Evolutionary conservation across 2,113 vertebrate species (phyloP).

Genomic region (Parotia lawesii): DNA sequence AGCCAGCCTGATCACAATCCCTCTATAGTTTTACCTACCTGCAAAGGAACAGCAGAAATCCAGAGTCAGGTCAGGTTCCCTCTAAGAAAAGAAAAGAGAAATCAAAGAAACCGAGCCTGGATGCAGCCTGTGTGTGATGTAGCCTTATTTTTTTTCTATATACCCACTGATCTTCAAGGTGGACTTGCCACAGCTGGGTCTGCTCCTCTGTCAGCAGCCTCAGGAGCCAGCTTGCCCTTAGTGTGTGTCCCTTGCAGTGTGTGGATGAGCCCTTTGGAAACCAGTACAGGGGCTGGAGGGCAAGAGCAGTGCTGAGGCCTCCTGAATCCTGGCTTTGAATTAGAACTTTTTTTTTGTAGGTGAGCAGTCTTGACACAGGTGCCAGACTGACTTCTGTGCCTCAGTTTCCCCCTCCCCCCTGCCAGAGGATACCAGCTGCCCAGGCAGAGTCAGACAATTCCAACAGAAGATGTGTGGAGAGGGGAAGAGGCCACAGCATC

Average conservation of each 20-base stretch:
- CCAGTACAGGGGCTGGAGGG: background rate
- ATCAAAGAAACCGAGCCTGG: background rate
- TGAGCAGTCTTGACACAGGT: background rate
- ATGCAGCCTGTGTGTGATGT: background rate
- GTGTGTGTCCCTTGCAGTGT: fast-evolving
- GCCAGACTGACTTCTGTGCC: background rate
- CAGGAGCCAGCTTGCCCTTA: background rate
- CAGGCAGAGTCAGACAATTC: background rate
- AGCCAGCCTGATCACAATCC: background rate
- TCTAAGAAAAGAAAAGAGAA: background rate
- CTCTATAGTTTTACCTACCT: background rate
- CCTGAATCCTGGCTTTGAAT: background rate
- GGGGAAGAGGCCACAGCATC: background rate
- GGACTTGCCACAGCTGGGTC: background rate
- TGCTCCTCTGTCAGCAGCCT: background rate
- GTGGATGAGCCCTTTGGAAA: background rate
- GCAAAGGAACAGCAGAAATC: background rate
- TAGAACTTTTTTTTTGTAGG: background rate
- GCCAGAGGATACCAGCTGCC: background rate
- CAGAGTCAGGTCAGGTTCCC: background rate
- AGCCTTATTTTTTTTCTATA: background rate
- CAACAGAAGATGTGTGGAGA: background rate
- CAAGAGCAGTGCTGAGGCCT: background rate
- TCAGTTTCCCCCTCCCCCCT: background rate
- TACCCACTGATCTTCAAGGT: background rate